A percentile compares a stretch with the other conserved stretches of the same genome.
Conservation (phyloP, 35 echinoderm and acorn worm genomes). For the Chiridota heheva region DNA sequence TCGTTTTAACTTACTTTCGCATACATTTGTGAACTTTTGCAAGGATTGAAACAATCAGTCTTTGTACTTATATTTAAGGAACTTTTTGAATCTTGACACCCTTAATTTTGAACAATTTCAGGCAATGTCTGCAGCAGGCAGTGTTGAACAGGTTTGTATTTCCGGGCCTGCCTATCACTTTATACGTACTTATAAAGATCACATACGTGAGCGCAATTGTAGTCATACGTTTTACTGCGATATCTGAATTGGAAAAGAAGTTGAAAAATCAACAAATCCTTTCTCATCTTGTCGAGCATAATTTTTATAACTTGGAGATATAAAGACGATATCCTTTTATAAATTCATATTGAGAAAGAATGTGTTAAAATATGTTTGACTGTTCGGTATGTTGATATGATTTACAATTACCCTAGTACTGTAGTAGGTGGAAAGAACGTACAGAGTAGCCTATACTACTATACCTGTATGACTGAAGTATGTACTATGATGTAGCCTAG, state of each 20-base stretch:
- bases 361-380: too few relatives aligned
- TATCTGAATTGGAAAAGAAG: conserved; percentile 17
- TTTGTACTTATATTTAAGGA: conserved; percentile 18
- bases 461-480: too few relatives aligned
- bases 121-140: conserved; percentile 79
- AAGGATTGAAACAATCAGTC: background rate
- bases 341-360: too few relatives aligned
- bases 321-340: background rate
- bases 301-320: background rate
- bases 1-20: conserved; percentile 12
- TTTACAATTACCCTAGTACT: too few relatives aligned
- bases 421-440: too few relatives aligned
- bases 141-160: conserved; percentile 77
- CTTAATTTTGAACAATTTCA: conserved; percentile 42
- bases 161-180: conserved; percentile 27
- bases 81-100: conserved; percentile 50
- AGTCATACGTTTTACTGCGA: conserved; percentile 1
- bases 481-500: too few relatives aligned
- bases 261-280: background rate
- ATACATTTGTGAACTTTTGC: background rate
- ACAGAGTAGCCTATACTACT: too few relatives aligned
- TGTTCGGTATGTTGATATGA: too few relatives aligned
- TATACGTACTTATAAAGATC: conserved; percentile 16
- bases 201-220: conserved; percentile 6
- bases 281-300: background rate